Conservation (phyloP, 2,797 vertebrate genomes). For the Distichodus sexfasciatus region DNA sequence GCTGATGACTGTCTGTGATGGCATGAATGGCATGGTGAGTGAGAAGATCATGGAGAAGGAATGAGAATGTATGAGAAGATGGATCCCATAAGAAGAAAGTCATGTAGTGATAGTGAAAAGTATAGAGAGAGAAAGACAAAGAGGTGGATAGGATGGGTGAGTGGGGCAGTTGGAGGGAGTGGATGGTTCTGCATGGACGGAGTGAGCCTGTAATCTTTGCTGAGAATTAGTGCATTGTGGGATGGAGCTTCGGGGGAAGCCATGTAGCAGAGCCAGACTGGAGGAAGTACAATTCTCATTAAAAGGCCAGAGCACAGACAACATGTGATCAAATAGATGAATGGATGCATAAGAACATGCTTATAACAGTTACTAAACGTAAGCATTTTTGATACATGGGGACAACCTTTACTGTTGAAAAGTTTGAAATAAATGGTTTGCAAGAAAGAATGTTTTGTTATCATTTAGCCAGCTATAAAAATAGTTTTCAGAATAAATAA, state of each 20-base stretch:
- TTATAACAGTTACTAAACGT: not conserved
- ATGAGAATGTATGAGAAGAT: no score
- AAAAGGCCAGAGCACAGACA: no score
- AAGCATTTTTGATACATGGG: not conserved
- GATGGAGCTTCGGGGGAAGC: not conserved
- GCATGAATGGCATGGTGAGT: no score
- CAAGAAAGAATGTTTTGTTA: no score
- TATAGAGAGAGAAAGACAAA: not conserved
- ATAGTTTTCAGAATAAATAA: no score
- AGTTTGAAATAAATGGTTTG: no score
- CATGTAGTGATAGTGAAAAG: not conserved
- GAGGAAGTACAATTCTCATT: constrained; percentile 4
- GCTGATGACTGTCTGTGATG: no score
- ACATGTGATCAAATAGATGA: not conserved
- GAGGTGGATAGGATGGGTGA: not conserved
- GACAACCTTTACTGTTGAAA: no score
- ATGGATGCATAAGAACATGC: not conserved
- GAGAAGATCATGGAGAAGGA: no score
- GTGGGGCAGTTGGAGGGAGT: not conserved
- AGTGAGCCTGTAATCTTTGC: constrained; percentile 21
- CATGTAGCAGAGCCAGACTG: not conserved
- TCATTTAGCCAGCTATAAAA: no score
- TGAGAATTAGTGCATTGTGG: constrained; percentile 15
- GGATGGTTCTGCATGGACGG: not conserved
- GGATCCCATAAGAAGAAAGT: not conserved